Base-by-base conservation (phyloP, 1,140 invertebrate genomes). In the Anthonomus grandis region DNA sequence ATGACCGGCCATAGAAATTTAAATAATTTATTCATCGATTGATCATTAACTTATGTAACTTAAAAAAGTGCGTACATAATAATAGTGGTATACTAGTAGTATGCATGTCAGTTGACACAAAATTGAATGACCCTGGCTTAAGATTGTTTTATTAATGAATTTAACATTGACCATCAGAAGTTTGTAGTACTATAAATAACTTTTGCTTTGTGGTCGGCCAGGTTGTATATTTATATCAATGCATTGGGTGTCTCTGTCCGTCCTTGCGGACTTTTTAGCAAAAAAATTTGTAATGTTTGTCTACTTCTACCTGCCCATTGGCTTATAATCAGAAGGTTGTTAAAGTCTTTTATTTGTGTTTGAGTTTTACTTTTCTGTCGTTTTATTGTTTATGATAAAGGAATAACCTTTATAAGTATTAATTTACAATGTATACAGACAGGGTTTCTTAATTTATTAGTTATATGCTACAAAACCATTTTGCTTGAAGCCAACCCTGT, bases 91-190 rank as follows among this genome's bases (percentile, higher is more conserved):
- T 22, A 49, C 2, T 22, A 48, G 31, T 48, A 48, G 37, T n/a
- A n/a, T 34, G 17, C 46, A 34, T 34, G 27, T 8, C 25, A 34
- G 27, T 36, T 36, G 13, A 42, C 46, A 31, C 31, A 51, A 51
- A 58, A 51, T 50, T 44, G 22, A 58, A 27, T 59, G 57, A 59
- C 57, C 57, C 57, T 59, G 57, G 46, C 31, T 58, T 53, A 46
- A 48, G 50, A 59, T 46, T 52, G 57, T 59, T 59, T 53, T 52
- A 53, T 59, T 59, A 52, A 59, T 53, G 57, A 47, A 58, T 58
- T 51, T 58, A 58, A 58, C 56, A 58, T 58, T 58, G 56, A 58
- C 56, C 56, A 58, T 58, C 56, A 58, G 39, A 58, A 51, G 38
- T 51, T 44, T 58, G 49, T 50, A 58, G 56, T 58, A 56, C 45